Evolutionary conservation across 2,888 invertebrate species (phyloP).

Genomic region (Limenitis camilla): DNA sequence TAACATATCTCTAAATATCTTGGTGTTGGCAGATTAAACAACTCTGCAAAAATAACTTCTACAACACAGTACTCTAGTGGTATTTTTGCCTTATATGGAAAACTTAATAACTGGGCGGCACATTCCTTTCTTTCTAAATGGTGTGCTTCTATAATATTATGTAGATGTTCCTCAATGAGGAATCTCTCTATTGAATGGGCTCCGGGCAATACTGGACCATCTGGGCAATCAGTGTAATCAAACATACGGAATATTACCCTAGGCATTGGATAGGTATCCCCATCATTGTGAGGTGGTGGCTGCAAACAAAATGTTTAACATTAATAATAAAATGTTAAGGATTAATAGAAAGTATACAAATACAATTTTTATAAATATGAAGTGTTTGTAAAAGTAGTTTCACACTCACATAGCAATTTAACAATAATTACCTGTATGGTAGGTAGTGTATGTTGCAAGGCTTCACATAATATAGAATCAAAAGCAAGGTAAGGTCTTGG

Average conservation of each 20-base stretch:
- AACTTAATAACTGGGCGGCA: constrained; percentile 92
- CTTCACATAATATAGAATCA: constrained; percentile 95
- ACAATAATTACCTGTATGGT: constrained; percentile 74
- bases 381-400: too few species aligned
- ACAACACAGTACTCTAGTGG: constrained; percentile 98
- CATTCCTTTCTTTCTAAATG: constrained; percentile 95
- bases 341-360: neutral
- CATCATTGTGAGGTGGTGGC: constrained; percentile 94
- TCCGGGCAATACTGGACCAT: constrained; percentile 92
- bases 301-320: constrained; percentile 44
- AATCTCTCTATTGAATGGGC: constrained; percentile 98
- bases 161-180: constrained; percentile 97
- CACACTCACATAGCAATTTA: neutral
- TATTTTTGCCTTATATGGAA: constrained; percentile 94
- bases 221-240: constrained; percentile 98
- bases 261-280: constrained; percentile 94
- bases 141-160: constrained; percentile 92
- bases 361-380: too few species aligned
- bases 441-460: constrained; percentile 95
- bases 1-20: constrained; percentile 94
- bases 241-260: constrained; percentile 97
- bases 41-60: constrained; percentile 95
- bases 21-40: constrained; percentile 93
- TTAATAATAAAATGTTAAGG: neutral
- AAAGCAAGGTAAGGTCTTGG: constrained; percentile 96